Base-by-base conservation (phyloP, 2,888 invertebrate genomes). In the Incurvaria masculella region DNA sequence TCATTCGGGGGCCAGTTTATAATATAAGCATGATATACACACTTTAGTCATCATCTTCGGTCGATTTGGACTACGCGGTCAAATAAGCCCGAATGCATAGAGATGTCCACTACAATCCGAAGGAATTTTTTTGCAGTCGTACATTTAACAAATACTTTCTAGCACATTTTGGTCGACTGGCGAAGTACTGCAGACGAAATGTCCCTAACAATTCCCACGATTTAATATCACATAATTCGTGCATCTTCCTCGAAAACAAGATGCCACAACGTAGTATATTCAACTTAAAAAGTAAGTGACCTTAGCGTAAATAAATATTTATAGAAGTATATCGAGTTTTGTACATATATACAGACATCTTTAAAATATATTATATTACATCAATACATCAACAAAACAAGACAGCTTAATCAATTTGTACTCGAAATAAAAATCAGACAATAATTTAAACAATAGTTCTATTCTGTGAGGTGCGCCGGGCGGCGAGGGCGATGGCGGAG, bases 321-420 rank as follows among this genome's bases (percentile, higher is more conserved):
- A 68, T 72, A 70, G 68, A 66, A 42, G 62, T 63, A 52, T 55
- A 54, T 70, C 68, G 40, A 69, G 68, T 72, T 74, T 76, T 72
- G 33, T 76, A 78, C 76, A 78, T 78, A 76, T 78, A 64, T 76
- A 78, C 76, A 76, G 33, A 33, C 17, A 21, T 59, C 65, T 67
- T 65, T 61, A 66, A 61, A 64, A 64, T 69, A 33, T 33, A 33
- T 33, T 14, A 23, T 23, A n/a, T 33, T 33, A 33, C 33, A 33
- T 14, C 3, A 33, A 33, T n/a, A n/a, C 33, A 33, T 14, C 33
- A 33, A n/a, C 14, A 8, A 4, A 33, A 33, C 14, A 14, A 8
- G 33, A 33, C 8, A 33, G 14, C 33, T 14, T 8, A 33, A 33
- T 11, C 11, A 23, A n/a, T n/a, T n/a, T n/a, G n/a, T n/a, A n/a